Percentiles rank a stretch among this genome's conserved stretches.
Conservation (phyloP, 2,113 vertebrate genomes). For the Nothocercus nigrocapillus region DNA sequence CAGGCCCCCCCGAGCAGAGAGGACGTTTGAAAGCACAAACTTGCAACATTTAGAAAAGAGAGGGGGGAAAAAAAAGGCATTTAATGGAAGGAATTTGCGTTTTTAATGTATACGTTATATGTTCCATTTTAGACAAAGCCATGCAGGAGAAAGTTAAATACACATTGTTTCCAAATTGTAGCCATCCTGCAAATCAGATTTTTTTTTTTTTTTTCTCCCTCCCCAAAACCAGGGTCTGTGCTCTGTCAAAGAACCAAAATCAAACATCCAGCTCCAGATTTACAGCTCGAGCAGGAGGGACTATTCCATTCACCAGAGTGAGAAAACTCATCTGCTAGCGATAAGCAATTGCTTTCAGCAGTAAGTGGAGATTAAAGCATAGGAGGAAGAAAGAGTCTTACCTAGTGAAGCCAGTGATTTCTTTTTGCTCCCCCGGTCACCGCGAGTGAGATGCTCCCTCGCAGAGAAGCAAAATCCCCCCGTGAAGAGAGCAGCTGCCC, state of each 20-base stretch:
- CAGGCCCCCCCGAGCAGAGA: background rate
- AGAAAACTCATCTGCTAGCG: conserved; percentile 38
- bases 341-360: conserved; percentile 36
- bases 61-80: background rate
- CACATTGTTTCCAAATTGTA: background rate
- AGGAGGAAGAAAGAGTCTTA: conserved; percentile 75
- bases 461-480: background rate
- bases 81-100: background rate
- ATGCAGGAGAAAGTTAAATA: conserved; percentile 6
- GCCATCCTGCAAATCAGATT: conserved; percentile 34
- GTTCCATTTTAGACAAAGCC: conserved; percentile 19
- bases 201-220: background rate
- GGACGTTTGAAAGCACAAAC: background rate
- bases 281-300: background rate
- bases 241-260: conserved; percentile 1
- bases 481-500: background rate
- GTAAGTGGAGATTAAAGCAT: conserved; percentile 56
- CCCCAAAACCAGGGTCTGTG: too few relatives aligned
- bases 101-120: background rate
- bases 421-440: conserved; percentile 52
- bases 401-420: conserved; percentile 68
- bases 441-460: conserved; percentile 11
- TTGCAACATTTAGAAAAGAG: conserved; percentile 20
- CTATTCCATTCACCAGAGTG: background rate
- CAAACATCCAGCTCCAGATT: conserved; percentile 22